Evolutionary conservation across 2,888 invertebrate species (phyloP).

Genomic region (Congeria kusceri): DNA sequence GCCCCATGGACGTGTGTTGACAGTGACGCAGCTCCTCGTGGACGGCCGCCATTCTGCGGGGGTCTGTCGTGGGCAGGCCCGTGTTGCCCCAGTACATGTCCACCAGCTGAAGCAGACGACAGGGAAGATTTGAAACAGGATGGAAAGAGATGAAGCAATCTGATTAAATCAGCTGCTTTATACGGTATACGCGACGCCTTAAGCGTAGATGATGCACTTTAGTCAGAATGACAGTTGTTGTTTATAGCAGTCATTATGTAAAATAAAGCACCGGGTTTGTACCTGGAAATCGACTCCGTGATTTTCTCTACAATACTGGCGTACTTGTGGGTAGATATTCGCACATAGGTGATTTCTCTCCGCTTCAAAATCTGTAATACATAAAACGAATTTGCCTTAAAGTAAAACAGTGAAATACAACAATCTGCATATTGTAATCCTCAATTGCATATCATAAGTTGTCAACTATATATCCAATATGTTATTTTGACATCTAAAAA

Average conservation of each 20-base stretch:
- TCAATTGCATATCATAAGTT: too few species aligned
- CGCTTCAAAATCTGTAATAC: constrained; percentile 68
- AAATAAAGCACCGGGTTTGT: constrained; percentile 9
- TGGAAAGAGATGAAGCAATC: too few species aligned
- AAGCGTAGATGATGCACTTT: too few species aligned
- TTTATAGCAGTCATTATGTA: too few species aligned
- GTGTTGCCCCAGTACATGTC: constrained; percentile 82
- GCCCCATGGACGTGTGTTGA: constrained; percentile 76
- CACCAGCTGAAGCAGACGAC: constrained; percentile 85
- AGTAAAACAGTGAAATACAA: background rate
- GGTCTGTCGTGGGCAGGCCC: constrained; percentile 58
- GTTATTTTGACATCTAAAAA: too few species aligned
- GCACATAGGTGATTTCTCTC: constrained; percentile 75
- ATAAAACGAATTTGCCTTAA: background rate
- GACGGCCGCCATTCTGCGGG: constrained; percentile 39
- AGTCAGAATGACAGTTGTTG: too few species aligned
- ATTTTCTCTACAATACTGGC: constrained; percentile 88
- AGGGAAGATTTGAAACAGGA: background rate
- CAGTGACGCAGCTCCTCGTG: constrained; percentile 77
- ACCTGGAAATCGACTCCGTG: constrained; percentile 79
- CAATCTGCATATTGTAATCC: too few species aligned
- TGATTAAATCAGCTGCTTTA: too few species aligned
- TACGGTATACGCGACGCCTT: too few species aligned
- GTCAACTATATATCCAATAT: too few species aligned
- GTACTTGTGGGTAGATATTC: constrained; percentile 72